phyloP scores from a whole-genome alignment of 2,888 invertebrate genomes.

The Matsumyia berberina region DNA sequence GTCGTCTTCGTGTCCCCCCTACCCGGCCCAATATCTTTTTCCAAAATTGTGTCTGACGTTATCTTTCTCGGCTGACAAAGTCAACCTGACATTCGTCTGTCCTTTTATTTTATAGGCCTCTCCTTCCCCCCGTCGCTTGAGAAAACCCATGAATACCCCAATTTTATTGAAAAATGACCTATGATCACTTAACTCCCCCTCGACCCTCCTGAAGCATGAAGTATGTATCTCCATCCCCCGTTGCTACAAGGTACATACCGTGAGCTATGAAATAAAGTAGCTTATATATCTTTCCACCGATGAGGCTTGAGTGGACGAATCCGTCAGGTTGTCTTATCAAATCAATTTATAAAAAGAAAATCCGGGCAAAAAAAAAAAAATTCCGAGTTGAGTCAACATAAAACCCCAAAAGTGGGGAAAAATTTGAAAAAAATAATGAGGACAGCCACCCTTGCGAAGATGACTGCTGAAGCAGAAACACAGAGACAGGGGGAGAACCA shows the following conservation, averaged over 20 bases:
- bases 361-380: conserved; percentile 40
- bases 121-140: not conserved
- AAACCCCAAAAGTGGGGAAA: conserved; percentile 59
- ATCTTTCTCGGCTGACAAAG: conserved; percentile 60
- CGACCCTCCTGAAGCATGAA: not conserved
- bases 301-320: conserved; percentile 58
- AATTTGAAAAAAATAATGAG: conserved; percentile 69
- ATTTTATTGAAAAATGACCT: conserved; percentile 72
- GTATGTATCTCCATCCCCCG: conserved; percentile 14
- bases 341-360: conserved; percentile 71
- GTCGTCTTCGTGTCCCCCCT: conserved; percentile 11
- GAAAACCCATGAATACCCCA: conserved; percentile 55
- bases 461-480: conserved; percentile 50
- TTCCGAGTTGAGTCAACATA: conserved; percentile 50
- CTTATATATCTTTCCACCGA: conserved; percentile 36
- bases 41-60: conserved; percentile 54
- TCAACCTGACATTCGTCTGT: conserved; percentile 61
- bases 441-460: conserved; percentile 52
- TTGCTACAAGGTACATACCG: conserved; percentile 16
- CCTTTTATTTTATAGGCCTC: conserved; percentile 34
- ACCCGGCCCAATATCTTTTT: conserved; percentile 41
- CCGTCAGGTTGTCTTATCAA: conserved; percentile 76
- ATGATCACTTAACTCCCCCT: conserved; percentile 66
- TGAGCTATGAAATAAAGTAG: conserved; percentile 42
- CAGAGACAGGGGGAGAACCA: not conserved